These are phyloP conservation scores for Maniola hyperantus DNA, from an alignment of 2,888 invertebrate species.

Conservation along the genomic window DNA sequence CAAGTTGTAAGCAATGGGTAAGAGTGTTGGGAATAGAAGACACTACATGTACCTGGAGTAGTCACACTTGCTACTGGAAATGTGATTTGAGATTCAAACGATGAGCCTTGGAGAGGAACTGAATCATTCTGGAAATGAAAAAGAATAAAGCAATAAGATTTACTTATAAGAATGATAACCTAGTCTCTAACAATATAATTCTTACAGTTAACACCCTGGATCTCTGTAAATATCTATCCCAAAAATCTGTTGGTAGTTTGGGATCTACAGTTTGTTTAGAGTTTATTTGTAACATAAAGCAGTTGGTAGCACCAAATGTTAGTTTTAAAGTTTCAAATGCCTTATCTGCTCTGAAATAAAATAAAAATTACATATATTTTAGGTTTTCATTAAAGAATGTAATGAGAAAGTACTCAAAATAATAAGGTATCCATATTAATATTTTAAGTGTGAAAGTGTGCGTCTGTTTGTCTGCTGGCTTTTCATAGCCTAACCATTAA, in stretches of 20 bases:
- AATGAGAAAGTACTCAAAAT: no score
- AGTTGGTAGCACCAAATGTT: slow-evolving; percentile 92
- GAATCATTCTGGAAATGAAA: slow-evolving; percentile 27
- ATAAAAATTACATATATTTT: background rate
- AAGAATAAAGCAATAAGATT: background rate
- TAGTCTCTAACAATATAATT: slow-evolving; percentile 24
- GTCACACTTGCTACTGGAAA: slow-evolving; percentile 45
- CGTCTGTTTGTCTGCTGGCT: no score
- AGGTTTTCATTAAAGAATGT: background rate
- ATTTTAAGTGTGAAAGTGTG: no score
- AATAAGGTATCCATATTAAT: no score
- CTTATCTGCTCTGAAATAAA: slow-evolving; percentile 87
- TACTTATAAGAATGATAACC: slow-evolving; percentile 2
- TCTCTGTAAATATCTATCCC: slow-evolving; percentile 90
- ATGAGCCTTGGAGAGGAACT: slow-evolving; percentile 46
- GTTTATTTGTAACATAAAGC: slow-evolving; percentile 95
- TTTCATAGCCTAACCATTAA: no score
- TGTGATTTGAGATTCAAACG: slow-evolving; percentile 56
- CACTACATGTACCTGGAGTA: slow-evolving; percentile 47
- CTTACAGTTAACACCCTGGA: slow-evolving; percentile 78
- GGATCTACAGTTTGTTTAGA: slow-evolving; percentile 85
- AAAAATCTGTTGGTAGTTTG: slow-evolving; percentile 88
- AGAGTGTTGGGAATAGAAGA: no score
- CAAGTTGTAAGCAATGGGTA: no score
- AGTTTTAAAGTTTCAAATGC: slow-evolving; percentile 93